phyloP scores from a whole-genome alignment of 2,797 vertebrate genomes.

The Huso huso region DNA sequence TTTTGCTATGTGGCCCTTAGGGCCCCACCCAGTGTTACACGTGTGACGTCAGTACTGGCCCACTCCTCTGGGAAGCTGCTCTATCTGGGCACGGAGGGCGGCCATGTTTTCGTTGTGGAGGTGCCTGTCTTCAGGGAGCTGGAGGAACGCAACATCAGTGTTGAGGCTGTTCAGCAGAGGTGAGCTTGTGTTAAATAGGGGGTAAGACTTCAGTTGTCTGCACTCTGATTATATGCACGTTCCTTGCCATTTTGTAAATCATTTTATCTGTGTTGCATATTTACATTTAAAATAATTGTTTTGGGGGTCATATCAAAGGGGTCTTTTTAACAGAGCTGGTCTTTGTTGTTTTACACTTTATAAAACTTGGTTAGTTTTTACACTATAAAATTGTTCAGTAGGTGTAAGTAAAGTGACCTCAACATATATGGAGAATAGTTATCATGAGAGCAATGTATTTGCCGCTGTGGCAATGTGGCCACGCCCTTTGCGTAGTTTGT shows the following conservation, averaged over 20 bases:
- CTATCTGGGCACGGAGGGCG: constrained; percentile 87
- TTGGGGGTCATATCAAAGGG: too few relatives aligned
- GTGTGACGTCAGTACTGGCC: constrained; percentile 79
- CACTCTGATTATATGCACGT: too few relatives aligned
- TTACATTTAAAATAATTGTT: too few relatives aligned
- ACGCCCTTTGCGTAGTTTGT: too few relatives aligned
- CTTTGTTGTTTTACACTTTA: too few relatives aligned
- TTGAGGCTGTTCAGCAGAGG: constrained; percentile 75
- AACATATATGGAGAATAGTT: too few relatives aligned
- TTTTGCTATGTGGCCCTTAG: constrained; percentile 41
- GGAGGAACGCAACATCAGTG: constrained; percentile 75
- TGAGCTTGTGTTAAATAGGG: constrained; percentile 32
- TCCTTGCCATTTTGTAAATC: too few relatives aligned
- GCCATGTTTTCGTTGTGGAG: constrained; percentile 80
- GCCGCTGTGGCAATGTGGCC: too few relatives aligned
- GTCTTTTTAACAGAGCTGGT: too few relatives aligned
- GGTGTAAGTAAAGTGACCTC: not conserved
- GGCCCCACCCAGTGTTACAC: constrained; percentile 81
- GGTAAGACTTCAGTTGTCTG: too few relatives aligned
- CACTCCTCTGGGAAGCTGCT: constrained; percentile 81
- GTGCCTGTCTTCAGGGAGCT: constrained; percentile 70
- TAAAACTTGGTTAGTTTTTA: too few relatives aligned
- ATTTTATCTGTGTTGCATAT: too few relatives aligned
- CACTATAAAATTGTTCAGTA: not conserved
- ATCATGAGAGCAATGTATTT: not conserved